Conservation (phyloP, 1,140 invertebrate genomes). For the Papilio polytes region DNA sequence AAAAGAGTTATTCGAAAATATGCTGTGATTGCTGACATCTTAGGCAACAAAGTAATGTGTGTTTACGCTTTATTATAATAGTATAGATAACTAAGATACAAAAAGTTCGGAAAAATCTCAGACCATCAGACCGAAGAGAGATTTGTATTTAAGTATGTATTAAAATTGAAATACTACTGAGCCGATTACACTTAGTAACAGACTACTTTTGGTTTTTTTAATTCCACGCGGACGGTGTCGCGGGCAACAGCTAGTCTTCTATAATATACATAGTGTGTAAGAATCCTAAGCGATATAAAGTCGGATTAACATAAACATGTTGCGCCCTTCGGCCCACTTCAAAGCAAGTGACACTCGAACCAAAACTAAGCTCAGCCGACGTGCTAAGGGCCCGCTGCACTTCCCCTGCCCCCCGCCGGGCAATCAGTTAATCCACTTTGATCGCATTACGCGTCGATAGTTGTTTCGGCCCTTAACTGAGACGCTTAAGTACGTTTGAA, state of each 20-base stretch:
- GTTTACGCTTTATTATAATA: too few relatives aligned
- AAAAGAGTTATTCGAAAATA: too few relatives aligned
- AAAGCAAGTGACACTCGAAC: conserved; percentile 22
- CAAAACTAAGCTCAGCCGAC: conserved; percentile 11
- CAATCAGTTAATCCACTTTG: conserved; percentile 33
- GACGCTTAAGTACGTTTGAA: conserved; percentile 15
- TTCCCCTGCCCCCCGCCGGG: neutral
- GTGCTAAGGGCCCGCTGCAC: conserved; percentile 14
- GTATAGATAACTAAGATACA: too few relatives aligned
- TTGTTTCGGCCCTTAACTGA: conserved; percentile 18
- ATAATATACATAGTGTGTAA: neutral
- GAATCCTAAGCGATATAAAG: neutral
- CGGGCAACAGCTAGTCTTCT: neutral
- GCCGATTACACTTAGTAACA: too few relatives aligned
- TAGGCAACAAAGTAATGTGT: too few relatives aligned
- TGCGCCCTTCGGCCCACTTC: neutral
- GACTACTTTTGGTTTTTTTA: too few relatives aligned
- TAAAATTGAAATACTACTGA: too few relatives aligned
- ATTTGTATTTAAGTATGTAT: too few relatives aligned
- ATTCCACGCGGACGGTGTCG: too few relatives aligned
- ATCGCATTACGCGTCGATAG: conserved; percentile 32
- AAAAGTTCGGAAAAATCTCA: too few relatives aligned
- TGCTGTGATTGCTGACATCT: too few relatives aligned
- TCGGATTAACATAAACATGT: conserved; percentile 17
- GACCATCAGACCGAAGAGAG: too few relatives aligned